Conservation (phyloP, 2,797 vertebrate genomes). For the Xenopus petersii region DNA sequence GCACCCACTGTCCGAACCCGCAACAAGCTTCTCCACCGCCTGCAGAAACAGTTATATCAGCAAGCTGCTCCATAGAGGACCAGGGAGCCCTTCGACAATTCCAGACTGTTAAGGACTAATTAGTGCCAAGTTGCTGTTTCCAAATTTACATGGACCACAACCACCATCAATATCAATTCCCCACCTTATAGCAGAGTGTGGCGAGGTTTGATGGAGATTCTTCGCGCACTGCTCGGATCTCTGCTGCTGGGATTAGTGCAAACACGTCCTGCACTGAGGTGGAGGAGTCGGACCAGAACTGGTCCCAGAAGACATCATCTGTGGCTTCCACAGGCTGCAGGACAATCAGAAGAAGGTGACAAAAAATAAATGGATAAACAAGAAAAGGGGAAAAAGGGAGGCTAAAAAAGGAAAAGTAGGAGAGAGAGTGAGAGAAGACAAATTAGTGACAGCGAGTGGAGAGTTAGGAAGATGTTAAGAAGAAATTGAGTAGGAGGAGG, state of each 20-base stretch:
- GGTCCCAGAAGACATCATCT: slow-evolving; percentile 96
- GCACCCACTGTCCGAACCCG: slow-evolving; percentile 89
- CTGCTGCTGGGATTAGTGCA: slow-evolving; percentile 91
- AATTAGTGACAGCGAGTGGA: too few relatives aligned
- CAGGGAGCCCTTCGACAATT: too few relatives aligned
- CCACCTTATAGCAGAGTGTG: slow-evolving; percentile 95
- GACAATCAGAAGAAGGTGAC: slow-evolving; percentile 12
- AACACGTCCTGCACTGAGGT: slow-evolving; percentile 97
- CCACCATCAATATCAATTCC: too few relatives aligned
- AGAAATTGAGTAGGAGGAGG: too few relatives aligned
- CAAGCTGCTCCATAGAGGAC: too few relatives aligned
- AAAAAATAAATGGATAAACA: background rate
- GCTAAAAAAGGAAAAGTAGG: too few relatives aligned
- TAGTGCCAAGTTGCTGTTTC: too few relatives aligned
- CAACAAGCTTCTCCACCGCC: slow-evolving; percentile 94
- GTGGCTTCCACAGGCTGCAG: slow-evolving; percentile 91
- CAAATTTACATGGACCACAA: too few relatives aligned
- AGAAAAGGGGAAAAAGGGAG: too few relatives aligned
- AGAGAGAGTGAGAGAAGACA: too few relatives aligned
- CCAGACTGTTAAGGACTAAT: background rate
- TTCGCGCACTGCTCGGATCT: slow-evolving; percentile 94
- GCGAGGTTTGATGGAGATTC: slow-evolving; percentile 97
- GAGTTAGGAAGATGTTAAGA: too few relatives aligned
- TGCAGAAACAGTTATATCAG: slow-evolving; percentile 46
- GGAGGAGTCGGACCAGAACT: slow-evolving; percentile 94